These are phyloP conservation scores for Callithrix jacchus DNA, from an alignment of 2,113 vertebrate species.

Conservation along the genomic window DNA sequence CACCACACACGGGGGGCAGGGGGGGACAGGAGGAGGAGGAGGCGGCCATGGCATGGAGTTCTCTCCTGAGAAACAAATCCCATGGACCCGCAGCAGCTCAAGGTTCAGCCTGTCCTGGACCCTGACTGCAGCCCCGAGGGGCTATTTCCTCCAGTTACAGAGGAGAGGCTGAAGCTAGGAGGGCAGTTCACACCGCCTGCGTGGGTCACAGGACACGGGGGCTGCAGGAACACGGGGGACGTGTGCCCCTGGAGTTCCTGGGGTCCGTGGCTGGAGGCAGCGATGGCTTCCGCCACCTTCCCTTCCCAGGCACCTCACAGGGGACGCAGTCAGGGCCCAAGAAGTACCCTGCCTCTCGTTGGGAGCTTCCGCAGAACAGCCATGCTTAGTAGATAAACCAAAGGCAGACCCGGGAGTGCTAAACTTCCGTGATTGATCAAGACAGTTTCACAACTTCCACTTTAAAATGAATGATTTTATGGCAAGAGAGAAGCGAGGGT, in stretches of 20 bases:
- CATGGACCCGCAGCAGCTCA: not conserved
- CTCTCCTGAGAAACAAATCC: not conserved
- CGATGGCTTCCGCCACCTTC: not conserved
- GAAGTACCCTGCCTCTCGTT: too few species aligned
- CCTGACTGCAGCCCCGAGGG: not conserved
- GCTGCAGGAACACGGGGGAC: not conserved
- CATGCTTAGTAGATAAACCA: not conserved
- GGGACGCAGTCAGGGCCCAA: not conserved
- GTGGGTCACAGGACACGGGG: too few species aligned
- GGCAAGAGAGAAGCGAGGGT: too few species aligned
- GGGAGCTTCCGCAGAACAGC: not conserved
- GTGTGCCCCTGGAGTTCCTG: not conserved
- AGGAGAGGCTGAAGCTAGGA: not conserved
- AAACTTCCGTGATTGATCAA: not conserved
- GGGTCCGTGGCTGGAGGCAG: too few species aligned
- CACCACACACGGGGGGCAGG: not conserved
- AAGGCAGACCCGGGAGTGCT: not conserved
- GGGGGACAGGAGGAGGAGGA: too few species aligned
- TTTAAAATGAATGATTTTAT: not conserved
- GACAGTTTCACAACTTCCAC: not conserved
- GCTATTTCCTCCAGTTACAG: not conserved
- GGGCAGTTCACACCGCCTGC: not conserved
- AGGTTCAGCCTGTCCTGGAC: not conserved
- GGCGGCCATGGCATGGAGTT: rapidly evolving
- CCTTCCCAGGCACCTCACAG: not conserved